Base-by-base conservation (phyloP, 2,113 vertebrate genomes). In the Cyanistes caeruleus region DNA sequence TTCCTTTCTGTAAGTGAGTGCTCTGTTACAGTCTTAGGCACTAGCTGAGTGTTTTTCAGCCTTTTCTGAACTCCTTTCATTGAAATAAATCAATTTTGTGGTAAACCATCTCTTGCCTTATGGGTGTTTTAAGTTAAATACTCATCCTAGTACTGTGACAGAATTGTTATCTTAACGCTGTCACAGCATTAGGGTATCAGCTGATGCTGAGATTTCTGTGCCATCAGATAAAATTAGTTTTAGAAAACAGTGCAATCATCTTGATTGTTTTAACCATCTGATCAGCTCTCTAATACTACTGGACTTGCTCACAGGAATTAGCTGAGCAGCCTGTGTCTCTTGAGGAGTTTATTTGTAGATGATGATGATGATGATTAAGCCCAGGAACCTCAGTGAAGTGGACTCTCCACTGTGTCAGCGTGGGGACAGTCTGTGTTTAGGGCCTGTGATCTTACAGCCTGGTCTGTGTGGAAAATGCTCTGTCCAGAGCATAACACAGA, bases 171-270 rank as follows among this genome's bases (percentile, higher is more conserved):
- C 41, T 64, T 56, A 65, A 9, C 35, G 11, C 18, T 63, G 31
- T 41, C 48, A 15, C 44, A 44, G 74, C 85, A 67, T 83, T 73
- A 93, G 65, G 35, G 15, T 68, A 73, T 90, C 41, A 46, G 80
- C 79, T 80, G 69, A 85, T 77, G 90, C 77, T 72, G 41, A 83
- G 56, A 74, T 84, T 93, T 92, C 74, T 60, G 3, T 89, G 80
- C 85, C 81, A 67, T 93, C 83, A 88, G 84, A 64, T 82, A 79
- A 80, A 89, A 91, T 48, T 59, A n/a, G n/a, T 30, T 90, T 78
- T 91, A 83, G 92, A 72, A 97, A 89, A 74, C 41, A 64, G 49
- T 21, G 83, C 87, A 77, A 60, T 82, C 64, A 65, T 90, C 85
- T 79, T 41, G 49, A 41, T 86, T 82, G 58, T 52, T 90, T 86